phyloP scores from a whole-genome alignment of 2,888 invertebrate species.

The Tortricodes alternella region DNA sequence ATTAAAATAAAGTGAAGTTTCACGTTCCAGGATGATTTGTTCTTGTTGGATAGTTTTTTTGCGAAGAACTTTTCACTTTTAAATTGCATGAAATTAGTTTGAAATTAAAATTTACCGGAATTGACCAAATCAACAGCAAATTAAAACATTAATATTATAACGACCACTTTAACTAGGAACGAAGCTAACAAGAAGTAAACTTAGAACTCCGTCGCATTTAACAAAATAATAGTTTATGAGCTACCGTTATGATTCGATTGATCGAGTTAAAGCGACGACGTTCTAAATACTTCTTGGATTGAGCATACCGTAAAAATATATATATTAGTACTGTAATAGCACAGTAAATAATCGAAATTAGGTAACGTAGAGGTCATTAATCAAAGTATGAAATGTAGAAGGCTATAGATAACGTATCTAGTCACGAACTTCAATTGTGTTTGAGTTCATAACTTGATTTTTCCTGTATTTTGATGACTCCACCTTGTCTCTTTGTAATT shows the following conservation, averaged over 20 bases:
- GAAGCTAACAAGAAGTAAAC: conserved; percentile 1
- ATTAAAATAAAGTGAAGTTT: neutral
- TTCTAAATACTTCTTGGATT: conserved; percentile 4
- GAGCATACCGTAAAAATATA: conserved; percentile 31
- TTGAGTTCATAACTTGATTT: neutral
- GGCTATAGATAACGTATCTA: conserved; percentile 15
- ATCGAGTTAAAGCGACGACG: neutral
- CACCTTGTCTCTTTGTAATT: conserved; percentile 1
- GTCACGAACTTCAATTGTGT: neutral
- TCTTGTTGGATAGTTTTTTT: neutral
- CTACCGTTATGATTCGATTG: neutral
- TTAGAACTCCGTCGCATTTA: neutral
- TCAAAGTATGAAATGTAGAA: conserved; percentile 35
- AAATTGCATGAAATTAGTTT: neutral
- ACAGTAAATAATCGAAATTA: conserved; percentile 38
- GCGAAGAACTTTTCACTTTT: neutral
- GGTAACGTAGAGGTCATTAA: conserved; percentile 42
- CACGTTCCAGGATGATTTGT: neutral
- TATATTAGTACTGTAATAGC: conserved; percentile 45
- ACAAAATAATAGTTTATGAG: neutral
- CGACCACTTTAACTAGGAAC: conserved; percentile 18
- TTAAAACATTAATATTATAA: conserved; percentile 4
- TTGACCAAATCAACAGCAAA: conserved; percentile 14
- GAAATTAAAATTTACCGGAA: neutral
- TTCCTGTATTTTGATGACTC: conserved; percentile 9